A percentile compares a stretch with the other conserved stretches of the same genome.
phyloP scores from a whole-genome alignment of 2,113 vertebrate species.

The Arothron firmamentum region DNA sequence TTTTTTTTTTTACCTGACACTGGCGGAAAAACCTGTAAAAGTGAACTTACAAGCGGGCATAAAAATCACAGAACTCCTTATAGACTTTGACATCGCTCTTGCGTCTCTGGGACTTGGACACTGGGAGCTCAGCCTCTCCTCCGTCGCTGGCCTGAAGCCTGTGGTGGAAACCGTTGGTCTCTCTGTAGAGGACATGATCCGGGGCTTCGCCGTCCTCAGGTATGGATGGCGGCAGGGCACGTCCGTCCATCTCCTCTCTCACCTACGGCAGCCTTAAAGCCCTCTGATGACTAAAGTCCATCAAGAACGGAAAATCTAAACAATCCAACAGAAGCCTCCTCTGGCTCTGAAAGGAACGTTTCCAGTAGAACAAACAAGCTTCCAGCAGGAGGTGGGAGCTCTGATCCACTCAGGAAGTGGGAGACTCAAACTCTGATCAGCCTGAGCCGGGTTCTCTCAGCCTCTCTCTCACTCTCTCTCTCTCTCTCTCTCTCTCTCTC shows the following conservation, averaged over 20 bases:
- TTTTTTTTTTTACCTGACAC: no score
- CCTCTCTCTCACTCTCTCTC: conserved; percentile 21
- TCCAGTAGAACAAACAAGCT: conserved; percentile 10
- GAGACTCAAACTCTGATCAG: conserved; percentile 42
- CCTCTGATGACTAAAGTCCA: background rate
- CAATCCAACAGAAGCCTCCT: conserved; percentile 7
- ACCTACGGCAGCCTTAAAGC: background rate
- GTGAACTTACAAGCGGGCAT: conserved; percentile 91
- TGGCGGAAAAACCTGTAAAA: background rate
- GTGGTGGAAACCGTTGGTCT: conserved; percentile 62
- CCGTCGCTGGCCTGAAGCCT: conserved; percentile 51
- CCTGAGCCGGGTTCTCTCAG: conserved; percentile 25
- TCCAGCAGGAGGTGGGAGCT: conserved; percentile 17
- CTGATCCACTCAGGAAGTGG: conserved; percentile 30
- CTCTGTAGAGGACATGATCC: conserved; percentile 33
- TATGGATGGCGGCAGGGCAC: conserved; percentile 70
- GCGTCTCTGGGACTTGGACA: conserved; percentile 87
- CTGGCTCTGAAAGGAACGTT: conserved; percentile 7
- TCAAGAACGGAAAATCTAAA: background rate
- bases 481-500: conserved; percentile 6
- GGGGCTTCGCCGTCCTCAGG: conserved; percentile 81
- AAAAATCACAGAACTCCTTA: conserved; percentile 99
- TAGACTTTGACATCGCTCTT: conserved; percentile 94
- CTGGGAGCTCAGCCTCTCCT: conserved; percentile 79
- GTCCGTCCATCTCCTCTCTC: conserved; percentile 75